Evolutionary conservation across 2,888 invertebrate genomes (phyloP).

Genomic region (Habroteleia sp.): DNA sequence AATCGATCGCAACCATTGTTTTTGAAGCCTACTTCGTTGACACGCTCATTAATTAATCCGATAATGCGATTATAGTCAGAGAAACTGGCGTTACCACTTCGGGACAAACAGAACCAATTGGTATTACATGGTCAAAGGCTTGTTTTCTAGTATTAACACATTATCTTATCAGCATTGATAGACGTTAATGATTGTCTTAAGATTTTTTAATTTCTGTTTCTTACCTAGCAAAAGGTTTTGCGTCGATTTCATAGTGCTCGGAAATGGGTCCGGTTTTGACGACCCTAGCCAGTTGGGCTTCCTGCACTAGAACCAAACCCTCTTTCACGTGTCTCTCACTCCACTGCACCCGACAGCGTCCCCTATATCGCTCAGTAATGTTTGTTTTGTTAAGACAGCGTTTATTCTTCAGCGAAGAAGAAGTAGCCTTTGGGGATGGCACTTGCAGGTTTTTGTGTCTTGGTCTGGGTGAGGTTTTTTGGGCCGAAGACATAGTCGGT

Average conservation of each 20-base stretch:
- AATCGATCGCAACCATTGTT: slow-evolving; percentile 4
- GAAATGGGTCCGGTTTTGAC: slow-evolving; percentile 82
- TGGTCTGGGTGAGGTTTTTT: slow-evolving; percentile 76
- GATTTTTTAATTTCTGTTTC: slow-evolving; percentile 28
- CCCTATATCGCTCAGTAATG: slow-evolving; percentile 74
- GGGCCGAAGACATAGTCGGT: slow-evolving; percentile 77
- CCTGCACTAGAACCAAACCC: slow-evolving; percentile 81
- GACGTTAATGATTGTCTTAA: not conserved
- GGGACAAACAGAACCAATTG: slow-evolving; percentile 64
- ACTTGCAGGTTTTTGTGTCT: slow-evolving; percentile 73
- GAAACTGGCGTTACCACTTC: slow-evolving; percentile 63
- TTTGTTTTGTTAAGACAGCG: slow-evolving; percentile 56
- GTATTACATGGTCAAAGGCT: slow-evolving; percentile 17
- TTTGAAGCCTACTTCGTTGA: slow-evolving; percentile 65
- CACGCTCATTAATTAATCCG: slow-evolving; percentile 67
- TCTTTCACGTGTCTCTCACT: slow-evolving; percentile 82
- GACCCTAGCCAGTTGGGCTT: slow-evolving; percentile 80
- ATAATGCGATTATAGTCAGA: slow-evolving; percentile 69
- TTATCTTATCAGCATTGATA: not conserved
- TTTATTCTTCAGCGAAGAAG: slow-evolving; percentile 65
- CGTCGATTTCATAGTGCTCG: slow-evolving; percentile 82
- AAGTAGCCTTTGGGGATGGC: slow-evolving; percentile 68
- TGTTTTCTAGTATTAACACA: not conserved
- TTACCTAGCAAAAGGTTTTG: slow-evolving; percentile 82
- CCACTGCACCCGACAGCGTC: slow-evolving; percentile 81